A percentile compares a stretch with the other conserved stretches of the same genome.
phyloP scores from a whole-genome alignment of 2,888 invertebrate genomes.

The Apotomis capreana region DNA sequence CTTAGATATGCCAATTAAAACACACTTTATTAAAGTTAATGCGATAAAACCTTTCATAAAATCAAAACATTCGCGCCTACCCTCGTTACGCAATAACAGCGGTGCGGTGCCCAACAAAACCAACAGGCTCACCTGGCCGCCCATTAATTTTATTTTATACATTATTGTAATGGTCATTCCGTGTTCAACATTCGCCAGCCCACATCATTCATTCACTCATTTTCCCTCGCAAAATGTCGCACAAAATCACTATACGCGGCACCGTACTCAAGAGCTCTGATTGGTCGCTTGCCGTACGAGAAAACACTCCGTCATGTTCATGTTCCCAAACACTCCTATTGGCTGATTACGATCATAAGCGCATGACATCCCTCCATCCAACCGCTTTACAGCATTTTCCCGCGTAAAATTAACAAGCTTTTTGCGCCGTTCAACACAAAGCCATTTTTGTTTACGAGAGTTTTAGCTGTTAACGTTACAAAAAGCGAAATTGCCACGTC shows the following conservation, averaged over 20 bases:
- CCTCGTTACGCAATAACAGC: conserved; percentile 19
- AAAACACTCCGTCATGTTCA: conserved; percentile 14
- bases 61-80: conserved; percentile 4
- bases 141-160: conserved; percentile 41
- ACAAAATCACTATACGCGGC: conserved; percentile 24
- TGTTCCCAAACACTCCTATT: conserved; percentile 24
- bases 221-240: conserved; percentile 24
- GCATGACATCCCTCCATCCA: conserved; percentile 8
- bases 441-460: conserved; percentile 41
- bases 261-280: conserved; percentile 18
- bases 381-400: conserved; percentile 18
- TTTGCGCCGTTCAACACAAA: conserved; percentile 45
- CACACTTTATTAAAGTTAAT: conserved; percentile 3
- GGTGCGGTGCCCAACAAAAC: conserved; percentile 5
- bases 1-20: conserved; percentile 14
- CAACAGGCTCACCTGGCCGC: conserved; percentile 26
- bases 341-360: conserved; percentile 35
- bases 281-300: conserved; percentile 14
- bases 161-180: conserved; percentile 41
- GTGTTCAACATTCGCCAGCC: conserved; percentile 37
- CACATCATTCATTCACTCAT: conserved; percentile 33
- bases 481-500: conserved; percentile 41
- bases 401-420: conserved; percentile 46
- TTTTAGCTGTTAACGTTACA: conserved; percentile 32
- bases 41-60: conserved; percentile 13